Evolutionary conservation across 2,888 invertebrate genomes (phyloP), one percentile per base, ranked within the genome.

Genomic region (Schizaphis graminum): DNA sequence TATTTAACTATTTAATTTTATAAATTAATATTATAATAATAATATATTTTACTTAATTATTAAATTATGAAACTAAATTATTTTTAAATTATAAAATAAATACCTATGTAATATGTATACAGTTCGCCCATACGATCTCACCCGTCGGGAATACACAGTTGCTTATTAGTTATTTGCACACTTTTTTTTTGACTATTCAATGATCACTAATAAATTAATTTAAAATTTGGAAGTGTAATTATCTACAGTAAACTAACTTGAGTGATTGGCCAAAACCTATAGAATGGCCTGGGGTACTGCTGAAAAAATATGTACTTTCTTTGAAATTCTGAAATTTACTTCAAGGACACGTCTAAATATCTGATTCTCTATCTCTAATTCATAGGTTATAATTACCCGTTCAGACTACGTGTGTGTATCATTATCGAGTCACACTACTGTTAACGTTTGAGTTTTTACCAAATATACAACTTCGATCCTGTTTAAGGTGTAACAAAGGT

Each of bases 291-390:
- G 57, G n/a, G 28, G n/a, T 8, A 28, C 21, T 28, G 21, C n/a
- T 24, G n/a, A 67, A 67, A 44, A 67, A 89, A 28, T 47, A 47
- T 47, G 0, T 3, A 90, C 47, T 90, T 90, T 67, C 89, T 90
- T 61, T 8, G n/a, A 67, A 90, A 67, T 4, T 90, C 3, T 67
- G 35, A 10, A 57, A 24, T 61, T 47, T 24, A 11, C 47, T 47
- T n/a, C 90, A 67, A 90, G 90, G 90, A 61, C 90, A 35, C 47
- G n/a, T 44, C 13, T 41, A 57, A 77, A 77, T 77, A 35, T 77
- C 35, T 35, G 35, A 35, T 41, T 41, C 56, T 11, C 35, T 16
- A 35, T 41, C 8, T 53, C 41, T 35, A n/a, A 87, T 28, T 77
- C 35, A 35, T 35, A 67, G 44, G 77, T 77, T 77, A 35, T 44